Evolutionary conservation across 2,888 invertebrate genomes (phyloP).

Genomic region (Dynastes hyllus): DNA sequence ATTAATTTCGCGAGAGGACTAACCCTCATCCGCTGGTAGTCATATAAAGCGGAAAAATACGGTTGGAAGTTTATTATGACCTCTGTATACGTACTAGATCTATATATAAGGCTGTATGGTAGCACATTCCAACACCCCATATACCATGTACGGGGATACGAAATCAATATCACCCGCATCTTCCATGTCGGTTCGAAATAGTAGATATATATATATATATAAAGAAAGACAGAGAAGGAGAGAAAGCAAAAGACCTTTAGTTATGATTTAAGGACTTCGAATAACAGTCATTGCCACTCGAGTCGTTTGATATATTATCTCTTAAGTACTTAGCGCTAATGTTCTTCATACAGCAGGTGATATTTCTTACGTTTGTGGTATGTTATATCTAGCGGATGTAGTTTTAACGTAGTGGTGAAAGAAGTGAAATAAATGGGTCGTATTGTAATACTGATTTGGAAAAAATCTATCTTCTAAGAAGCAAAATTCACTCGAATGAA

Average conservation of each 20-base stretch:
- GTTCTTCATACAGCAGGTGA: slow-evolving; percentile 38
- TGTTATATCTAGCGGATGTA: slow-evolving; percentile 9
- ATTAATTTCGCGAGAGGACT: slow-evolving; percentile 32
- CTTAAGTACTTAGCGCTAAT: slow-evolving; percentile 39
- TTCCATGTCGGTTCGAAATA: neutral
- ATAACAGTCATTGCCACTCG: slow-evolving; percentile 50
- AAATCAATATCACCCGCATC: slow-evolving; percentile 40
- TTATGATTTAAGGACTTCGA: slow-evolving; percentile 50
- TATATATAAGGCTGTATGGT: neutral
- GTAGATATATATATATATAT: neutral
- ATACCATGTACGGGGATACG: neutral
- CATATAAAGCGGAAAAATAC: slow-evolving; percentile 34
- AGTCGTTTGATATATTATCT: slow-evolving; percentile 45
- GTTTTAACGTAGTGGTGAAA: too few species aligned
- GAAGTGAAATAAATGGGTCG: too few species aligned
- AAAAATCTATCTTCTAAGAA: too few species aligned
- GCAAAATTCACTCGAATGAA: too few species aligned
- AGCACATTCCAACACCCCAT: neutral
- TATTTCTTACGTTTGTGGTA: slow-evolving; percentile 26
- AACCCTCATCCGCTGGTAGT: neutral
- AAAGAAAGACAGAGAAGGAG: neutral
- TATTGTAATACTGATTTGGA: too few species aligned
- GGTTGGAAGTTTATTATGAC: slow-evolving; percentile 36
- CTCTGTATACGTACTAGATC: slow-evolving; percentile 9
- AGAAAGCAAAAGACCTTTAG: slow-evolving; percentile 14